These are phyloP conservation scores for Drosophila littoralis DNA, from an alignment of 1,140 invertebrate species.

Conservation along the genomic window DNA sequence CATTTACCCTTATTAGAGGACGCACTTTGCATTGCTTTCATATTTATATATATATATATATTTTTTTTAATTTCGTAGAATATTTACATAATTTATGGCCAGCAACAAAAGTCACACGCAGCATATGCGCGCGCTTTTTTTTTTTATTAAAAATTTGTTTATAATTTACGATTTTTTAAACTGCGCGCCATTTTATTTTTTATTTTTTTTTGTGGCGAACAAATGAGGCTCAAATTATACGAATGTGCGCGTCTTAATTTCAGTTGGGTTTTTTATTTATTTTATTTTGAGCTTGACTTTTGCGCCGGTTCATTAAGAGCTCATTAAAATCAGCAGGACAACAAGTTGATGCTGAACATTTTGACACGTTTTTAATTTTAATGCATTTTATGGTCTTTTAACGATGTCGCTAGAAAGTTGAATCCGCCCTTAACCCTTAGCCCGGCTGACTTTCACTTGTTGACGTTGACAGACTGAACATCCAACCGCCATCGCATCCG, in stretches of 20 bases:
- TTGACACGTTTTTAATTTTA: constrained; percentile 84
- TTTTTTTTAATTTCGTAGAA: constrained; percentile 67
- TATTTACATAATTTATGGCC: constrained; percentile 81
- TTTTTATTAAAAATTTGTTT: constrained; percentile 72
- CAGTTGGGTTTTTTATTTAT: constrained; percentile 3
- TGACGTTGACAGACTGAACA: constrained; percentile 52
- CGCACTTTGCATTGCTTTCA: constrained; percentile 40
- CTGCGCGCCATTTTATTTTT: constrained; percentile 5
- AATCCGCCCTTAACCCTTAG: constrained; percentile 27
- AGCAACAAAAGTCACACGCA: constrained; percentile 76
- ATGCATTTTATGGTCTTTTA: constrained; percentile 78
- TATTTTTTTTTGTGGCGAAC: constrained; percentile 7
- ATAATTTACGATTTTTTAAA: constrained; percentile 75
- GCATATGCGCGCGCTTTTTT: constrained; percentile 64
- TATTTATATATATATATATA: constrained; percentile 21
- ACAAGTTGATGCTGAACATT: constrained; percentile 67
- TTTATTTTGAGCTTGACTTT: constrained; percentile 47
- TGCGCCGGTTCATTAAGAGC: constrained; percentile 64
- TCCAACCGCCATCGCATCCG: constrained; percentile 18
- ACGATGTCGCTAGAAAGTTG: constrained; percentile 42
- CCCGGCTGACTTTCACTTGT: constrained; percentile 70
- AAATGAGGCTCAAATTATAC: constrained; percentile 68
- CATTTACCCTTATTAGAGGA: constrained; percentile 75
- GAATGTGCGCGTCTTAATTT: constrained; percentile 17
- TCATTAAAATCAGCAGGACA: constrained; percentile 67